Conservation (phyloP, 2,113 vertebrate genomes). For the Actenoides hombroni region DNA sequence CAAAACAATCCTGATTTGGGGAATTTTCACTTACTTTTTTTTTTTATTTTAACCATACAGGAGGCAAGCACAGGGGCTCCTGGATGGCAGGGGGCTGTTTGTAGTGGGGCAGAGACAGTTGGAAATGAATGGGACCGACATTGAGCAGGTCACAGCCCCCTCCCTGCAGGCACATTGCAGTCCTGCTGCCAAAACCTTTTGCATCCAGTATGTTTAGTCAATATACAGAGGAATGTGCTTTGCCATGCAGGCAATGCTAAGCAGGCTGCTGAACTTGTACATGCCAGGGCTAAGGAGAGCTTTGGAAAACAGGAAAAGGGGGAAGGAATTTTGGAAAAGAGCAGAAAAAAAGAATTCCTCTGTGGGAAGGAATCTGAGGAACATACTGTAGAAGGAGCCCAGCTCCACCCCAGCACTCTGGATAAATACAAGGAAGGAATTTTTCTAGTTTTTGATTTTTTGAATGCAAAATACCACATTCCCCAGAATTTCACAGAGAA, state of each 20-base stretch:
- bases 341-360: neutral
- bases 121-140: neutral
- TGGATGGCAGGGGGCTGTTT: neutral
- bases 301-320: neutral
- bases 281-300: neutral
- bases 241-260: neutral
- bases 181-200: neutral
- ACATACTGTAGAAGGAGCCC: neutral
- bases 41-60: neutral
- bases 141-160: neutral
- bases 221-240: neutral
- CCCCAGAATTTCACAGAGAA: neutral
- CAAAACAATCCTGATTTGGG: neutral
- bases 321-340: neutral
- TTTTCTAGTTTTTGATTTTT: neutral
- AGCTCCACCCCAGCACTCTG: neutral
- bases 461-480: neutral
- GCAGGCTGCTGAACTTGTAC: neutral
- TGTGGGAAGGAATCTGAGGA: neutral
- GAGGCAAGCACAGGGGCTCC: neutral
- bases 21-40: neutral
- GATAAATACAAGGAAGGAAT: neutral
- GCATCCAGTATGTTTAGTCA: too few relatives aligned
- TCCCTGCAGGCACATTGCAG: neutral
- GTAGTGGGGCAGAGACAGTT: accelerated